These are phyloP conservation scores for Pasiphila rectangulata DNA, from an alignment of 2,888 invertebrate genomes.

Conservation along the genomic window DNA sequence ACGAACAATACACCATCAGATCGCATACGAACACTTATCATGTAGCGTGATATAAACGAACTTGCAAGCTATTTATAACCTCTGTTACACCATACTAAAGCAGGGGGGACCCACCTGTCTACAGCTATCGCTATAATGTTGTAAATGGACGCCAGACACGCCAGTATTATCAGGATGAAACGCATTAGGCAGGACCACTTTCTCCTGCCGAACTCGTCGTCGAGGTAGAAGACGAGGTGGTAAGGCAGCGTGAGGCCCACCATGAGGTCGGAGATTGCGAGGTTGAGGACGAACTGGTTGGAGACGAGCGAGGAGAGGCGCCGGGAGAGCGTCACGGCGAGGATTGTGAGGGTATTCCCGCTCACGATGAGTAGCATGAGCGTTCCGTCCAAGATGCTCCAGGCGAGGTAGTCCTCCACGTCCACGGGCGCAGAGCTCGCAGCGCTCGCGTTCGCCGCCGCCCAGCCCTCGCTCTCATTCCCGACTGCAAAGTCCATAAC, in stretches of 20 bases:
- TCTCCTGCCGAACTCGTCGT: conserved; percentile 80
- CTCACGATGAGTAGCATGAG: conserved; percentile 84
- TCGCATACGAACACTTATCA: neutral
- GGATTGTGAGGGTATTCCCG: conserved; percentile 88
- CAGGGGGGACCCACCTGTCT: conserved; percentile 77
- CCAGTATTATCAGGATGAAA: conserved; percentile 87
- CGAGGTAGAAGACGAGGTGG: conserved; percentile 87
- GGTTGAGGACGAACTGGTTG: conserved; percentile 88
- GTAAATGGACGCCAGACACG: conserved; percentile 89
- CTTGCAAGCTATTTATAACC: conserved; percentile 28
- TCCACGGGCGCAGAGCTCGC: conserved; percentile 47
- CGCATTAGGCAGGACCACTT: conserved; percentile 85
- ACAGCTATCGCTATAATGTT: conserved; percentile 89
- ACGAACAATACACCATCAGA: conserved; percentile 1
- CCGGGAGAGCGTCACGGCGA: conserved; percentile 86
- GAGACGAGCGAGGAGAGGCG: conserved; percentile 86
- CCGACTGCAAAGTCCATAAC: conserved; percentile 74
- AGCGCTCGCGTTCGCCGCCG: conserved; percentile 54
- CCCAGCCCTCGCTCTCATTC: conserved; percentile 66
- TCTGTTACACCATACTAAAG: conserved; percentile 9
- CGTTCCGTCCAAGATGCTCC: conserved; percentile 84
- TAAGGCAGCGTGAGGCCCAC: conserved; percentile 89
- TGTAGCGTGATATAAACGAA: conserved; percentile 36
- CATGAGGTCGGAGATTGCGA: conserved; percentile 89
- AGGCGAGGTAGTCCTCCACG: conserved; percentile 78